Percentiles rank a stretch among this genome's conserved stretches.
These are phyloP conservation scores for Chromobotia macracanthus DNA, from an alignment of 2,797 vertebrate genomes.

Conservation along the genomic window DNA sequence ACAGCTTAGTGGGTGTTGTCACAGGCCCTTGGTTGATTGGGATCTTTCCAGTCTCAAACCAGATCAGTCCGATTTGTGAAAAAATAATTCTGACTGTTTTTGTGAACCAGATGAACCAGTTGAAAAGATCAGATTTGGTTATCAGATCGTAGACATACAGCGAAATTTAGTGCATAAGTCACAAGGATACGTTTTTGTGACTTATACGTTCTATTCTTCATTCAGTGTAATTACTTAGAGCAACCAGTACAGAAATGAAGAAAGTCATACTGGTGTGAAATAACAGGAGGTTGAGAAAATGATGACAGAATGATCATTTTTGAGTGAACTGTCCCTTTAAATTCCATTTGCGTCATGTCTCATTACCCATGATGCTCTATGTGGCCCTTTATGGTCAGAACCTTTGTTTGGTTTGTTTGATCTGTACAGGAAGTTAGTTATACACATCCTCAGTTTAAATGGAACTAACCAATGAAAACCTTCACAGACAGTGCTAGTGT, in stretches of 20 bases:
- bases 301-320: background rate
- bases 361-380: constrained; percentile 4
- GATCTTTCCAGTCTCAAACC: too few relatives aligned
- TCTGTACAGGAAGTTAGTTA: background rate
- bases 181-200: too few relatives aligned
- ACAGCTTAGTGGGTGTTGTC: too few relatives aligned
- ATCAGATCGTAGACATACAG: too few relatives aligned
- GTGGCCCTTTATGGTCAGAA: background rate
- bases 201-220: too few relatives aligned
- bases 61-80: too few relatives aligned
- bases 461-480: background rate
- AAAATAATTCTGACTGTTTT: too few relatives aligned
- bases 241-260: background rate
- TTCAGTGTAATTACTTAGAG: background rate
- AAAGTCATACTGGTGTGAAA: background rate
- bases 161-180: too few relatives aligned
- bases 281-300: background rate
- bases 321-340: too few relatives aligned
- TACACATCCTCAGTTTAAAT: background rate
- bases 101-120: too few relatives aligned
- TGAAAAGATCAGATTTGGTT: background rate
- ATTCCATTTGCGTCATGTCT: background rate
- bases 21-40: too few relatives aligned
- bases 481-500: too few relatives aligned
- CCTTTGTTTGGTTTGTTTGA: background rate